Conservation (phyloP, 2,113 vertebrate genomes). For the Ceyx margarethae region DNA sequence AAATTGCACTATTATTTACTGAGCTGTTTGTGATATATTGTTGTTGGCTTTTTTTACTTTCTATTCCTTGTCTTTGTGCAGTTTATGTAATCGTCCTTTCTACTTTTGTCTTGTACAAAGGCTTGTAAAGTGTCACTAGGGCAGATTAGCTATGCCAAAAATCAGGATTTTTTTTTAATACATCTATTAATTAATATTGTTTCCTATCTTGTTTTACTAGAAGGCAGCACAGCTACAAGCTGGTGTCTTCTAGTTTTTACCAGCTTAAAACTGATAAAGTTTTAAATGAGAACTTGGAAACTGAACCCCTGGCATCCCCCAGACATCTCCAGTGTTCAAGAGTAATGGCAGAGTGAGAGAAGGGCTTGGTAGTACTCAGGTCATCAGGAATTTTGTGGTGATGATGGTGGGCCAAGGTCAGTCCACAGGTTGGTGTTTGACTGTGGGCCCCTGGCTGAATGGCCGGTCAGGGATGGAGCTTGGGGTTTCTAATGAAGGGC, state of each 20-base stretch:
- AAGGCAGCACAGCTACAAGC: background rate
- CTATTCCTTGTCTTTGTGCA: constrained; percentile 14
- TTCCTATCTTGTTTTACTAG: background rate
- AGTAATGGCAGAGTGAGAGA: background rate
- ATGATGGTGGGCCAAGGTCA: background rate
- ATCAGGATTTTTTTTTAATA: background rate
- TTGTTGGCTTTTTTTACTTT: constrained; percentile 54
- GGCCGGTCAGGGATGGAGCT: background rate
- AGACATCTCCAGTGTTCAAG: background rate
- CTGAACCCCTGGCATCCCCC: background rate
- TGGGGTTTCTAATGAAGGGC: background rate
- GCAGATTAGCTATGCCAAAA: background rate
- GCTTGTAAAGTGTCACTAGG: constrained; percentile 18
- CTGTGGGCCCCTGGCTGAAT: background rate
- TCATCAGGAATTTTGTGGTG: background rate
- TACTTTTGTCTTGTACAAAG: constrained; percentile 32
- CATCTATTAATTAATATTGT: background rate
- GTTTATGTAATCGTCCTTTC: constrained; percentile 49
- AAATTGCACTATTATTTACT: constrained; percentile 70
- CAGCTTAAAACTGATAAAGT: background rate
- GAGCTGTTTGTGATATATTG: constrained; percentile 54
- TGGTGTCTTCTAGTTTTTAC: background rate
- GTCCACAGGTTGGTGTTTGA: rapidly evolving
- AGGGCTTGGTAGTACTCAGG: background rate
- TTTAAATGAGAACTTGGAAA: background rate